Base-by-base conservation (phyloP, 1,140 invertebrate species). In the Andrena cerasifolii region DNA sequence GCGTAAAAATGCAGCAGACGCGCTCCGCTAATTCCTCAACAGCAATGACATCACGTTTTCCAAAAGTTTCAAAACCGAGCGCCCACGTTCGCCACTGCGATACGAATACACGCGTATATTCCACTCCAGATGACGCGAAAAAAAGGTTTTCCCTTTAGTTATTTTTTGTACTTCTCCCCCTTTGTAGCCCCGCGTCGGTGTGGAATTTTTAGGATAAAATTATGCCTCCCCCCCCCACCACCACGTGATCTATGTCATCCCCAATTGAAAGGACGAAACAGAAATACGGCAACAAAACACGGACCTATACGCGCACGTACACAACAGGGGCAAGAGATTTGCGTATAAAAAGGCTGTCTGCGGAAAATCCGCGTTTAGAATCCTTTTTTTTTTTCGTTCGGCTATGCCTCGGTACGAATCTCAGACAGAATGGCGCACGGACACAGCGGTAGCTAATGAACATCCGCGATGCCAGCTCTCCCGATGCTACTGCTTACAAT, bases 401-500 rank as follows among this genome's bases (percentile, higher is more conserved):
- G 54, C 8, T 14, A 10, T 18, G 3, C 49, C 16, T 7, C 16
- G 21, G 31, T 45, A 31, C 16, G 54, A 66, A 56, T 67, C 51
- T 67, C 26, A 33, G n/a, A 12, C n/a, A 65, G 51, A 67, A 75
- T 66, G 14, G 49, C 24, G 12, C 33, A 12, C 59, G 59, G 59
- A 40, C 45, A 65, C 51, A 75, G 51, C 28, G 49, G 21, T 24
- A 8, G 45, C 31, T 75, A 75, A 75, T 67, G 63, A 75, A 75
- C 72, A 75, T 66, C 31, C 28, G 28, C 51, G 36, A 75, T 67
- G 47, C 62, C 36, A 43, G 56, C 49, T 45, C 62, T 75, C 51
- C n/a, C 31, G 62, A 45, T 56, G 72, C 40, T 54, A 56, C 62
- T 56, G 40, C 8, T 51, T 75, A 65, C 71, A 26, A 75, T 66